Percentiles rank a stretch among this genome's conserved stretches.
Evolutionary conservation across 1,140 invertebrate genomes (phyloP).

Genomic region (Drosophila quadrilineata): DNA sequence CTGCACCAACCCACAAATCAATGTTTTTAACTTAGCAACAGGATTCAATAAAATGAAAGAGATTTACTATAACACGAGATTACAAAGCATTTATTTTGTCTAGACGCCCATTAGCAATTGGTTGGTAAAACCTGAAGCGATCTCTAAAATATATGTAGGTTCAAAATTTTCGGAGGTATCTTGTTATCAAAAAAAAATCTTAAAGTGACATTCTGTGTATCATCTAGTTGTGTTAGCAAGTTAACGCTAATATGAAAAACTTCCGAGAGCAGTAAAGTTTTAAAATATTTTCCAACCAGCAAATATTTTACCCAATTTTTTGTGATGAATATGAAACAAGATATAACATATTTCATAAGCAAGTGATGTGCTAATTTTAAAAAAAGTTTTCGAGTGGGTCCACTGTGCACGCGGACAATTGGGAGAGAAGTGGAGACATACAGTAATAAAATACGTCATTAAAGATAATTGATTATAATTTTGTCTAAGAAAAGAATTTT

Average conservation of each 20-base stretch:
- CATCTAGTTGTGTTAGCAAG: slow-evolving; percentile 49
- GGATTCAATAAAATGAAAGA: slow-evolving; percentile 31
- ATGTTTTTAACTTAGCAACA: slow-evolving; percentile 35
- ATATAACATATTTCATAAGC: slow-evolving; percentile 31
- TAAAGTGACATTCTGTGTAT: slow-evolving; percentile 24
- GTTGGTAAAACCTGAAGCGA: slow-evolving; percentile 35
- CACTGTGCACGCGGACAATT: too few relatives aligned
- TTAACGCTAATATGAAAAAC: slow-evolving; percentile 61
- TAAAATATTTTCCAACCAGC: slow-evolving; percentile 45
- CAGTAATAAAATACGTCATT: too few relatives aligned
- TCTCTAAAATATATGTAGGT: slow-evolving; percentile 12
- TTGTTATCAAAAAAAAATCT: slow-evolving; percentile 23
- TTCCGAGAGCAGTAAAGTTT: slow-evolving; percentile 39
- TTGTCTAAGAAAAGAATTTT: too few relatives aligned
- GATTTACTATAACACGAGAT: slow-evolving; percentile 24
- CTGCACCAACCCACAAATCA: slow-evolving; percentile 6
- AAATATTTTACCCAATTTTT: too few relatives aligned
- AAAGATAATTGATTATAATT: too few relatives aligned
- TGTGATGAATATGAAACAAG: too few relatives aligned
- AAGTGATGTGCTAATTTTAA: too few relatives aligned
- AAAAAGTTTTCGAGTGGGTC: too few relatives aligned
- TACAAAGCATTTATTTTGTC: slow-evolving; percentile 41
- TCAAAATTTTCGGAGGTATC: slow-evolving; percentile 15
- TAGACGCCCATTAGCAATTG: slow-evolving; percentile 60
- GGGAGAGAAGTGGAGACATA: too few relatives aligned